A percentile compares a stretch with the other conserved stretches of the same genome.
Evolutionary conservation across 2,113 vertebrate species (phyloP).

Genomic region (Anolis sagrei): DNA sequence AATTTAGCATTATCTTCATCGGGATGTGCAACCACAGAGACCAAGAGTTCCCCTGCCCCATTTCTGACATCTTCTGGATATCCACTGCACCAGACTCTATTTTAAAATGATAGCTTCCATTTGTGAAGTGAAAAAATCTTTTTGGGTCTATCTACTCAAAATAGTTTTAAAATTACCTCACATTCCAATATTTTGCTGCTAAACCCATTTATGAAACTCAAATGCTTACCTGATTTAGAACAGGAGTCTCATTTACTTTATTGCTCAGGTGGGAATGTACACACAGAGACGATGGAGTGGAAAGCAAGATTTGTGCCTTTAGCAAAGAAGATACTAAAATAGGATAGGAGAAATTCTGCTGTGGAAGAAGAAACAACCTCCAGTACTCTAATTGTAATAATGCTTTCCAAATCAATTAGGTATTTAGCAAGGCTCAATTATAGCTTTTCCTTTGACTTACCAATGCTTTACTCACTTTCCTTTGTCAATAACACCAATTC

Average conservation of each 20-base stretch:
- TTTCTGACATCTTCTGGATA: too few species aligned
- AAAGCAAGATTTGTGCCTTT: not conserved
- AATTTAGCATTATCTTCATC: not conserved
- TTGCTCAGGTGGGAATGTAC: not conserved
- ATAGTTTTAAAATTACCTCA: too few species aligned
- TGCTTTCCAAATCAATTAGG: constrained; percentile 26
- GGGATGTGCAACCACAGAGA: too few species aligned
- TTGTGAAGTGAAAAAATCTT: too few species aligned
- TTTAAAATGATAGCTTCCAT: too few species aligned
- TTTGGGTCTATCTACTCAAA: too few species aligned
- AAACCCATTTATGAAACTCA: not conserved
- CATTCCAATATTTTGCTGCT: not conserved
- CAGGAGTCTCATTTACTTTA: not conserved
- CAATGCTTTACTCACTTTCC: not conserved
- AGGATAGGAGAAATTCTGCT: not conserved
- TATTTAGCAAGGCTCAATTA: not conserved
- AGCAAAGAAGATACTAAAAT: accelerated
- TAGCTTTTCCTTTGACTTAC: not conserved
- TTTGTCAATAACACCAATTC: not conserved
- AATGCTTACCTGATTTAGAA: not conserved
- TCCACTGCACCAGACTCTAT: too few species aligned
- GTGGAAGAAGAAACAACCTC: not conserved
- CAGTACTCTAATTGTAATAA: not conserved
- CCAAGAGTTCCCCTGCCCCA: too few species aligned
- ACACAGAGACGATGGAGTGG: not conserved